Evolutionary conservation across 2,113 vertebrate species (phyloP).

Genomic region (Condylura cristata): DNA sequence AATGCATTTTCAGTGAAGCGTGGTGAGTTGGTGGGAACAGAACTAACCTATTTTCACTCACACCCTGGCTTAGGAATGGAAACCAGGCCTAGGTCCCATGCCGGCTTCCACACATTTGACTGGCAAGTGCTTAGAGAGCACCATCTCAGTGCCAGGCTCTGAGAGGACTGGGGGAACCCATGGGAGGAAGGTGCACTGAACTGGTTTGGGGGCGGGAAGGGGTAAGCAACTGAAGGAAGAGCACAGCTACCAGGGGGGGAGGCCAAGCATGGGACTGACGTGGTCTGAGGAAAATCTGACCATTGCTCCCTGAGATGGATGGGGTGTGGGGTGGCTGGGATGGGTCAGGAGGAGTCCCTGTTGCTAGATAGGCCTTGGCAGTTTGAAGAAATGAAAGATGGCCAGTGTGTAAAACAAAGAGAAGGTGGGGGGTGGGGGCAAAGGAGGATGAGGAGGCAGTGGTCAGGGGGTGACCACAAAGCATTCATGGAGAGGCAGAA

Average conservation of each 20-base stretch:
- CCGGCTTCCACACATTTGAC: neutral
- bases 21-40: neutral
- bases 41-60: neutral
- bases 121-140: neutral
- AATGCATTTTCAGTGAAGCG: neutral
- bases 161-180: neutral
- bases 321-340: too few species aligned
- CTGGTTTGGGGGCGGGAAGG: neutral
- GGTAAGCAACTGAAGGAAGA: neutral
- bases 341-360: neutral
- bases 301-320: neutral
- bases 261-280: neutral
- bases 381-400: neutral
- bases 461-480: too few species aligned
- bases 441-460: neutral
- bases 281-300: neutral
- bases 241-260: neutral
- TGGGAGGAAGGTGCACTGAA: too few species aligned
- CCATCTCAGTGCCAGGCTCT: neutral
- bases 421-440: accelerated
- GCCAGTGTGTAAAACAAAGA: too few species aligned
- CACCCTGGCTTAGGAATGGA: neutral
- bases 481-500: neutral
- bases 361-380: neutral
- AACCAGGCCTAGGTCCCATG: neutral